A percentile compares a stretch with the other conserved stretches of the same genome.
Conservation (phyloP, 2,797 vertebrate genomes). For the Phylloscopus collybita region DNA sequence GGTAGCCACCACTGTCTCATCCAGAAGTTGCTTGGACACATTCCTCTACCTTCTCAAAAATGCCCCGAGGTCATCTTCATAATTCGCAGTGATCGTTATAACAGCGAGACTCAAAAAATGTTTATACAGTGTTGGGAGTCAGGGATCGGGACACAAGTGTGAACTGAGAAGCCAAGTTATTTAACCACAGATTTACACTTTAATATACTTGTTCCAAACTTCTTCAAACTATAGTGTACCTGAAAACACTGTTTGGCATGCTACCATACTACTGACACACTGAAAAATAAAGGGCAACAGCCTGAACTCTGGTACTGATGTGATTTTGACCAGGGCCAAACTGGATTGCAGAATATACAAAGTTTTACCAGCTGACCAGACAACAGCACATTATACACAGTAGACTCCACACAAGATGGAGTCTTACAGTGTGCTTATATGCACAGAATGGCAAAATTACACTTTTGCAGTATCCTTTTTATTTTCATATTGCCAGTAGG, state of each 20-base stretch:
- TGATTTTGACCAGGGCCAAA: background rate
- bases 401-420: background rate
- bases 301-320: background rate
- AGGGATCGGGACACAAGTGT: background rate
- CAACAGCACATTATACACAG: background rate
- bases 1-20: background rate
- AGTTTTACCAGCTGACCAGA: background rate
- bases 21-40: background rate
- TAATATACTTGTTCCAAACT: background rate
- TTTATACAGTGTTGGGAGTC: background rate
- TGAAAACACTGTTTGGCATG: background rate
- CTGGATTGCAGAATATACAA: background rate
- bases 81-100: background rate
- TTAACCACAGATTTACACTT: background rate
- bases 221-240: background rate
- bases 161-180: background rate
- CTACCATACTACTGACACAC: background rate
- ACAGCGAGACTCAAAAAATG: accelerated
- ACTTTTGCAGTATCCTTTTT: background rate
- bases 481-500: background rate
- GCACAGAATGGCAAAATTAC: background rate
- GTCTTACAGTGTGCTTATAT: background rate
- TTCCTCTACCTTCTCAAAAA: background rate
- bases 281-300: background rate
- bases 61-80: background rate